A percentile compares a stretch with the other conserved stretches of the same genome.
These are phyloP conservation scores for Gallinago jamesoni DNA, from an alignment of 2,113 vertebrate genomes.

Conservation along the genomic window DNA sequence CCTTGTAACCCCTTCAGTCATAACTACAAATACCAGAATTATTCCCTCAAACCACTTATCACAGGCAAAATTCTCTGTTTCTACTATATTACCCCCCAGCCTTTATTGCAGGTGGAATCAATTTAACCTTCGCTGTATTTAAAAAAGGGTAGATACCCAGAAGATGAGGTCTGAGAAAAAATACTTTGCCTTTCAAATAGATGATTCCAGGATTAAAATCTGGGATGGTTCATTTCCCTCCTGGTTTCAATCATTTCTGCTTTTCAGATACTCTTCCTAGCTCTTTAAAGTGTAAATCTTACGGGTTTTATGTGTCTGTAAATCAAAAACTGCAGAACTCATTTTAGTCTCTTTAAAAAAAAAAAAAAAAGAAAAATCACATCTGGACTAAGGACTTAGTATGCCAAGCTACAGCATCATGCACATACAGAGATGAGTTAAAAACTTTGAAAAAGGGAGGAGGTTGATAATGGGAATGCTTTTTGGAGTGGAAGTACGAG, in stretches of 20 bases:
- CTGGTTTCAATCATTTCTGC: conserved; percentile 20
- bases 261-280: background rate
- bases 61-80: background rate
- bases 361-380: background rate
- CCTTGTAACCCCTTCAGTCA: background rate
- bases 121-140: background rate
- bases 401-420: background rate
- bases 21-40: background rate
- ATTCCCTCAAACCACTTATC: background rate
- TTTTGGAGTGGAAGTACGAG: conserved; percentile 18
- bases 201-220: conserved; percentile 36
- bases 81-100: background rate
- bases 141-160: background rate
- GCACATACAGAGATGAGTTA: background rate
- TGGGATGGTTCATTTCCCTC: background rate
- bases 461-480: conserved; percentile 36
- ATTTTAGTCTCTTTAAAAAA: conserved; percentile 11
- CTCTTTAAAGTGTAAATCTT: conserved; percentile 29
- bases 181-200: conserved; percentile 46
- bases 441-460: conserved; percentile 4
- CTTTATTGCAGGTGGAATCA: background rate
- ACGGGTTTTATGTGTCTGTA: conserved; percentile 33
- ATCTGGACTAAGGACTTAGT: background rate
- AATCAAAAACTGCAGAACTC: conserved; percentile 41
- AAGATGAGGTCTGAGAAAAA: conserved; percentile 20